Conservation (phyloP, 2,888 invertebrate species). For the Alitta virens region DNA sequence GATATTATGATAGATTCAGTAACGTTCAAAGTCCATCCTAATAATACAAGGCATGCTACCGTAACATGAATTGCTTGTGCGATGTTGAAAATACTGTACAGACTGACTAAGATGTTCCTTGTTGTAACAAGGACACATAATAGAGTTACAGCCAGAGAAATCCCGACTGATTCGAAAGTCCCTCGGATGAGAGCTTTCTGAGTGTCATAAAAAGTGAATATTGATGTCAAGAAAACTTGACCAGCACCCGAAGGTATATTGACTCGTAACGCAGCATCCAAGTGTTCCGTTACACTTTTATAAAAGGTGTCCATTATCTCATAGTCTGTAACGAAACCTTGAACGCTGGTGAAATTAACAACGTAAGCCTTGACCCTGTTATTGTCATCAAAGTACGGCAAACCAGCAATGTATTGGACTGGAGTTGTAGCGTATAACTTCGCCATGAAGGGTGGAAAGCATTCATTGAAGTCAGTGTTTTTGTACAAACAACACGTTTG, state of each 20-base stretch:
- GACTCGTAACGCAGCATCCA: slow-evolving; percentile 47
- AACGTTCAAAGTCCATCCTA: slow-evolving; percentile 87
- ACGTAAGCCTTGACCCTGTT: slow-evolving; percentile 71
- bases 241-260: slow-evolving; percentile 74
- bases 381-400: slow-evolving; percentile 70
- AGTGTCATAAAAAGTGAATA: slow-evolving; percentile 85
- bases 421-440: too few species aligned
- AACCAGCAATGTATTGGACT: slow-evolving; percentile 43
- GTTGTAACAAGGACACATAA: slow-evolving; percentile 79
- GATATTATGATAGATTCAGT: slow-evolving; percentile 92
- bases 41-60: slow-evolving; percentile 60
- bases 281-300: neutral
- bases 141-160: slow-evolving; percentile 75
- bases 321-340: neutral
- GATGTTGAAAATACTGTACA: slow-evolving; percentile 80
- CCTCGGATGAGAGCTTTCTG: slow-evolving; percentile 78
- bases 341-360: slow-evolving; percentile 78
- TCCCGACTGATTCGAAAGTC: slow-evolving; percentile 75
- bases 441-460: too few species aligned
- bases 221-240: slow-evolving; percentile 79
- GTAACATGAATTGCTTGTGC: slow-evolving; percentile 81
- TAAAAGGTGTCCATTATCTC: neutral
- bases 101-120: slow-evolving; percentile 75
- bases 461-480: neutral
- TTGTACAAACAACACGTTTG: neutral